Evolutionary conservation across 1,140 invertebrate genomes (phyloP).

Genomic region (Scaptodrosophila lebanonensis): DNA sequence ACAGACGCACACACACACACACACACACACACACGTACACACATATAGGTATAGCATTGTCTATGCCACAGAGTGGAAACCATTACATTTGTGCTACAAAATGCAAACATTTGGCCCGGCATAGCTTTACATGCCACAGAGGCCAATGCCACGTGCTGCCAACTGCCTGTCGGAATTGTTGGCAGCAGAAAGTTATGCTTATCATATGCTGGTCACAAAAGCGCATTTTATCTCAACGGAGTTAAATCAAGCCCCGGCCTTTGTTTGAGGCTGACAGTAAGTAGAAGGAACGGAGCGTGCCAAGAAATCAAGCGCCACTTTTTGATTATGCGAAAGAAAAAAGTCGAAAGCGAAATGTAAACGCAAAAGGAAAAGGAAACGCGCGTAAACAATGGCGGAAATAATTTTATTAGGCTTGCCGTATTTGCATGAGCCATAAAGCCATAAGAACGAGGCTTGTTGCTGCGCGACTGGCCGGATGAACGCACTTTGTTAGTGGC

Average conservation of each 20-base stretch:
- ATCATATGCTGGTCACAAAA: slow-evolving; percentile 50
- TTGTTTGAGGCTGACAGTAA: too few species aligned
- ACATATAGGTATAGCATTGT: too few species aligned
- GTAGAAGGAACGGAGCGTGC: too few species aligned
- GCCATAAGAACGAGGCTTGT: slow-evolving; percentile 19
- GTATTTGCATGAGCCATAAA: slow-evolving; percentile 58
- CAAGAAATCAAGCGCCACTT: slow-evolving; percentile 40
- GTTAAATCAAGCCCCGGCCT: slow-evolving; percentile 50
- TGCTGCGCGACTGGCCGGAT: slow-evolving; percentile 3
- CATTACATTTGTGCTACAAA: slow-evolving; percentile 29
- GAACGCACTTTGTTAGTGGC: neutral
- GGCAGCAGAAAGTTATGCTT: slow-evolving; percentile 66
- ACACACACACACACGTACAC: too few species aligned
- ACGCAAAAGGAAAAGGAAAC: slow-evolving; percentile 16
- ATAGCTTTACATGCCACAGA: slow-evolving; percentile 53
- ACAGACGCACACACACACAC: too few species aligned
- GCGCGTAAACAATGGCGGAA: slow-evolving; percentile 56
- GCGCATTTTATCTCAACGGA: slow-evolving; percentile 57
- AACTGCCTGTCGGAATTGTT: slow-evolving; percentile 27
- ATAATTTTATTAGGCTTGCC: slow-evolving; percentile 61
- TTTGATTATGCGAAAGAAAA: slow-evolving; percentile 24
- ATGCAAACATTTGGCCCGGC: slow-evolving; percentile 13
- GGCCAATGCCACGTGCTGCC: slow-evolving; percentile 23
- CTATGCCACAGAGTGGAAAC: slow-evolving; percentile 13
- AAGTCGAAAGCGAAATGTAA: slow-evolving; percentile 10